These are phyloP conservation scores for Lochmaea capreae DNA, from an alignment of 2,888 invertebrate genomes.

Conservation along the genomic window DNA sequence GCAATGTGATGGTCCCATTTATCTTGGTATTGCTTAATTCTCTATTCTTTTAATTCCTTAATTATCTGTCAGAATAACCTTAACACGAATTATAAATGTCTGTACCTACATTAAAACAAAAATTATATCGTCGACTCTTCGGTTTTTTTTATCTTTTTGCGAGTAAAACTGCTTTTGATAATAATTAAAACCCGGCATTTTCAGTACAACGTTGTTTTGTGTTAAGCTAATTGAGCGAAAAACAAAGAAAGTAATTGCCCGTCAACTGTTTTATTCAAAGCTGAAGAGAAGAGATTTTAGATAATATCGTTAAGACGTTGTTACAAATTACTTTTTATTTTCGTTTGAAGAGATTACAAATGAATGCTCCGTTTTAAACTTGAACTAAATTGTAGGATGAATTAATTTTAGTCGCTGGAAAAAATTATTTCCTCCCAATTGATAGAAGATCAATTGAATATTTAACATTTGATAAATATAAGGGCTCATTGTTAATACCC, in stretches of 20 bases:
- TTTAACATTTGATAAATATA: too few species aligned
- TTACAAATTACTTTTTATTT: conserved; percentile 13
- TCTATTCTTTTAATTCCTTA: too few species aligned
- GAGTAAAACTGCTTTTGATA: not conserved
- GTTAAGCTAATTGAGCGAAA: conserved; percentile 13
- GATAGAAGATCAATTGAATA: too few species aligned
- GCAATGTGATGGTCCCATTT: too few species aligned
- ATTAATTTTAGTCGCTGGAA: not conserved
- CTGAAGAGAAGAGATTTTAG: conserved; percentile 10
- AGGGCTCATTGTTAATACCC: too few species aligned
- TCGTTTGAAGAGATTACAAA: conserved; percentile 8
- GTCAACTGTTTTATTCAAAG: conserved; percentile 16
- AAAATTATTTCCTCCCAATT: not conserved
- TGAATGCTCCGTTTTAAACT: not conserved
- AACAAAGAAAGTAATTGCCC: conserved; percentile 25
- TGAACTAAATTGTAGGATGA: not conserved
- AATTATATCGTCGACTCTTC: not conserved
- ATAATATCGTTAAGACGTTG: conserved; percentile 23
- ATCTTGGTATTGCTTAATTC: too few species aligned
- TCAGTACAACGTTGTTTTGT: not conserved
- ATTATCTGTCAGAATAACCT: too few species aligned
- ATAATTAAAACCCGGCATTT: conserved; percentile 9
- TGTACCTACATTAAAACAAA: not conserved
- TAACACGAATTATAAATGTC: too few species aligned
- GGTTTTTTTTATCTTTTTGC: not conserved